Evolutionary conservation across 2,888 invertebrate species (phyloP).

Genomic region (Gnatocerus cornutus): DNA sequence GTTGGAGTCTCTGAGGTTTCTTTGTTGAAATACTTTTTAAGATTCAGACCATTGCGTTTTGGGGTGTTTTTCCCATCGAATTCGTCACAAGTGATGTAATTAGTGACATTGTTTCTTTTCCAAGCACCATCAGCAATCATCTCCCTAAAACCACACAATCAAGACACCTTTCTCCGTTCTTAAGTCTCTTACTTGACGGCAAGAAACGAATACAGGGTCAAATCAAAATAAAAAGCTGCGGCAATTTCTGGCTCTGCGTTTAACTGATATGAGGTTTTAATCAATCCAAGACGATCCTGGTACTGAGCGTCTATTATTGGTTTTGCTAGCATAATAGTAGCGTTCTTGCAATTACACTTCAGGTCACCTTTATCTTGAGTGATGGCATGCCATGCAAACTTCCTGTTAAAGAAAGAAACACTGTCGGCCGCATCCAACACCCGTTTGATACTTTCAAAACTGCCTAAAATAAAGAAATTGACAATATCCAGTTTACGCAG

Average conservation of each 20-base stretch:
- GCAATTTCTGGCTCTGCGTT: constrained; percentile 83
- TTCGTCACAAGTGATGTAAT: constrained; percentile 85
- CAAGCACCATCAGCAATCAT: constrained; percentile 82
- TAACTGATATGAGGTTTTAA: constrained; percentile 82
- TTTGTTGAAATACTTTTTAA: constrained; percentile 80
- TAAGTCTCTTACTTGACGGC: constrained; percentile 77
- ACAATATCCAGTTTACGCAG: constrained; percentile 88
- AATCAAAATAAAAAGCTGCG: constrained; percentile 91
- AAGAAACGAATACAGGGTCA: constrained; percentile 82
- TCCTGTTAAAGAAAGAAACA: constrained; percentile 83
- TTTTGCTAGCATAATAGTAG: constrained; percentile 83
- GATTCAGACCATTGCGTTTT: constrained; percentile 79
- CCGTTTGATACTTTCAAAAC: constrained; percentile 77
- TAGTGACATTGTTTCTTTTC: constrained; percentile 78
- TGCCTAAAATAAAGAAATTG: constrained; percentile 90
- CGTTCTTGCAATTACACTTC: constrained; percentile 84
- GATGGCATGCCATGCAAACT: constrained; percentile 91
- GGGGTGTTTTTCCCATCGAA: constrained; percentile 86
- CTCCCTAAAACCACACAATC: constrained; percentile 72
- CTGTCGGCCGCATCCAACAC: constrained; percentile 76
- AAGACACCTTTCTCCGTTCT: background rate
- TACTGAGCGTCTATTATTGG: constrained; percentile 81
- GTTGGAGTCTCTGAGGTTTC: constrained; percentile 77
- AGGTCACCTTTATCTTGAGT: constrained; percentile 84
- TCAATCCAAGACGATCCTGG: constrained; percentile 80